Evolutionary conservation across 2,797 vertebrate genomes (phyloP), one percentile per base, ranked within the genome.

Genomic region (Acrocephalus scirpaceus): DNA sequence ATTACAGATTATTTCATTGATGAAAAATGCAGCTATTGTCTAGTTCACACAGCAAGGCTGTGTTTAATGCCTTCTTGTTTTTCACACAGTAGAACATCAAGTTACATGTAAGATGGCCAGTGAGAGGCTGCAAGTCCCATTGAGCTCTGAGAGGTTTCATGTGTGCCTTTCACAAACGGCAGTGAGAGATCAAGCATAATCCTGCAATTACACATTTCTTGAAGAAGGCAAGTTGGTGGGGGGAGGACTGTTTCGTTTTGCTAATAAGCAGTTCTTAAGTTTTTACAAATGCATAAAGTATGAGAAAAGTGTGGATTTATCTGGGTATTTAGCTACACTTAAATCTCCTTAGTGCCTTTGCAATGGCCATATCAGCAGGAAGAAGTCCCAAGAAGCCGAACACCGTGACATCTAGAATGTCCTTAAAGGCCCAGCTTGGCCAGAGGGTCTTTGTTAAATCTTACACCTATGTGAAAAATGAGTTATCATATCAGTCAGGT

Each of bases 171-270:
- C 13, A 12, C 5, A 18, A 51, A 34, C 18, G 34, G 45, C 42
- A 51, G 6, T 29, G 54, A 61, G 32, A 66, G 20, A 44, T 25
- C 13, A 38, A 20, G 32, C 34, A 11, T 21, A 48, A 78, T 21
- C 38, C n/a, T 53, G 15, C 34, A 58, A 7, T 23, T 47, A 23
- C 8, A 11, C 17, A 9, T 48, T 64, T 77, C 21, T 58, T 64
- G 45, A 2, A 42, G 15, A 16, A 27, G 25, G 34, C 23, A 64
- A 20, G 22, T 40, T 0, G 0, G 4, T 44, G 12, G 8, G 17
- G 11, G 10, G 27, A 51, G 5, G 32, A 42, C 9, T 27, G 3
- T 7, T 20, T 16, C 30, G 9, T 65, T 48, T 29, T 53, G 16
- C n/a, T 57, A 45, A 23, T 44, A 34, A 51, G 42, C 12, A 30